A percentile compares a stretch with the other conserved stretches of the same genome.
phyloP scores from a whole-genome alignment of 2,888 invertebrate genomes.

The Priocnemis perturbator region DNA sequence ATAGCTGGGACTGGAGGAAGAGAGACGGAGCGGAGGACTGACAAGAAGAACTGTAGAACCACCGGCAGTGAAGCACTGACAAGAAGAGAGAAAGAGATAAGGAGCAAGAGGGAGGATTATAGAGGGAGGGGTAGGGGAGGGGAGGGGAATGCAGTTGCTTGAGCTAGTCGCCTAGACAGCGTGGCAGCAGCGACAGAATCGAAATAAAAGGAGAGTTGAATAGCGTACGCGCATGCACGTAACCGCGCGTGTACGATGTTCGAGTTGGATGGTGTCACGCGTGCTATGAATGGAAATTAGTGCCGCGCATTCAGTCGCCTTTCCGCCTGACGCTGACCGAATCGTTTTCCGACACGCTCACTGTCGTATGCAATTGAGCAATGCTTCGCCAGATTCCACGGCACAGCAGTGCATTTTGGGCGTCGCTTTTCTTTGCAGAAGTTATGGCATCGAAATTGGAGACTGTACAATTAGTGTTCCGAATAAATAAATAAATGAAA shows the following conservation, averaged over 20 bases:
- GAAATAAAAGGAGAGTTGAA: slow-evolving; percentile 57
- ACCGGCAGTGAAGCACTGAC: not conserved
- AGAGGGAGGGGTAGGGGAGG: not conserved
- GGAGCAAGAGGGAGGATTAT: slow-evolving; percentile 1
- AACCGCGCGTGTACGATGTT: slow-evolving; percentile 37
- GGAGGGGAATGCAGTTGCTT: slow-evolving; percentile 17
- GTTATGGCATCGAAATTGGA: too few species aligned
- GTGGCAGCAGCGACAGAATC: slow-evolving; percentile 65
- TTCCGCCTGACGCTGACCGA: slow-evolving; percentile 9
- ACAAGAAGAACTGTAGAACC: not conserved
- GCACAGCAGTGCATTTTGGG: too few species aligned
- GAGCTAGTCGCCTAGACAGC: slow-evolving; percentile 67
- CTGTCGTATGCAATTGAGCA: too few species aligned
- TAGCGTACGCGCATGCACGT: slow-evolving; percentile 41
- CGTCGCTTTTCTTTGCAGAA: too few species aligned
- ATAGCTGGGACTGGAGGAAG: slow-evolving; percentile 6
- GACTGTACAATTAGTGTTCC: too few species aligned
- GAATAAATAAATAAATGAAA: too few species aligned
- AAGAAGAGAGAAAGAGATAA: slow-evolving; percentile 9
- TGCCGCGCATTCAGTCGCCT: not conserved
- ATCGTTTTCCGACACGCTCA: too few species aligned
- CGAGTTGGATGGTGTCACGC: slow-evolving; percentile 28
- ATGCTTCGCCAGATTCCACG: too few species aligned
- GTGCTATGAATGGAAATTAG: not conserved
- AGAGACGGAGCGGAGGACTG: slow-evolving; percentile 8